A percentile compares a stretch with the other conserved stretches of the same genome.
Conservation (phyloP, 2,113 vertebrate genomes). For the Stegostoma tigrinum region DNA sequence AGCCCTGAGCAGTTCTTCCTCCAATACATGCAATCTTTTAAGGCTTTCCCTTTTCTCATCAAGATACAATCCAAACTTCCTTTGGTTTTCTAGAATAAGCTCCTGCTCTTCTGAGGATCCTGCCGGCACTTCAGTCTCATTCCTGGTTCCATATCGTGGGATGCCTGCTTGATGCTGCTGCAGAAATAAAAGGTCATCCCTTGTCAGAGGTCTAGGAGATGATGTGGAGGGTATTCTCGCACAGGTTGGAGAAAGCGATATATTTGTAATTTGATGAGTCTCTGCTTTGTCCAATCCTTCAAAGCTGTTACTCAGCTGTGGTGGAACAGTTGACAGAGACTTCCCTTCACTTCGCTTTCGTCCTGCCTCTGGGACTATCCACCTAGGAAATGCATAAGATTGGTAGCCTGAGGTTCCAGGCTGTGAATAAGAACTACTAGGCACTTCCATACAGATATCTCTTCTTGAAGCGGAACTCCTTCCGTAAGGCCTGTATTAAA, state of each 20-base stretch:
- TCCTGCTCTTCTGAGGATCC: constrained; percentile 88
- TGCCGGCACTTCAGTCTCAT: constrained; percentile 71
- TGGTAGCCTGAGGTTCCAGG: constrained; percentile 72
- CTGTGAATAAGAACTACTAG: constrained; percentile 64
- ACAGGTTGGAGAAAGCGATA: constrained; percentile 81
- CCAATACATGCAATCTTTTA: constrained; percentile 90
- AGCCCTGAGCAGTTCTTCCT: constrained; percentile 86
- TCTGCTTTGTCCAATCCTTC: constrained; percentile 73
- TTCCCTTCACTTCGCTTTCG: constrained; percentile 77
- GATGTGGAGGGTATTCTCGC: constrained; percentile 74
- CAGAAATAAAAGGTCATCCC: constrained; percentile 56
- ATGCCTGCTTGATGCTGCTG: constrained; percentile 49
- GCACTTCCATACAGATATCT: constrained; percentile 55
- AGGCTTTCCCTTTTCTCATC: constrained; percentile 94
- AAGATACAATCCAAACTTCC: constrained; percentile 85
- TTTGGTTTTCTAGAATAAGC: constrained; percentile 88
- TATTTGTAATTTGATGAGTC: constrained; percentile 66
- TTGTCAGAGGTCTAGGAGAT: constrained; percentile 72
- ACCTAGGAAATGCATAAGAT: constrained; percentile 46
- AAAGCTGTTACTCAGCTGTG: constrained; percentile 53
- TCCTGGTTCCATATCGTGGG: constrained; percentile 62
- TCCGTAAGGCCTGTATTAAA: constrained; percentile 22
- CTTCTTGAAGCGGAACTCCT: constrained; percentile 48
- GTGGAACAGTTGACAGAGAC: constrained; percentile 68
- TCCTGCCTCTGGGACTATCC: constrained; percentile 74